Evolutionary conservation across 2,113 vertebrate species (phyloP).

Genomic region (Myiozetetes cayanensis): DNA sequence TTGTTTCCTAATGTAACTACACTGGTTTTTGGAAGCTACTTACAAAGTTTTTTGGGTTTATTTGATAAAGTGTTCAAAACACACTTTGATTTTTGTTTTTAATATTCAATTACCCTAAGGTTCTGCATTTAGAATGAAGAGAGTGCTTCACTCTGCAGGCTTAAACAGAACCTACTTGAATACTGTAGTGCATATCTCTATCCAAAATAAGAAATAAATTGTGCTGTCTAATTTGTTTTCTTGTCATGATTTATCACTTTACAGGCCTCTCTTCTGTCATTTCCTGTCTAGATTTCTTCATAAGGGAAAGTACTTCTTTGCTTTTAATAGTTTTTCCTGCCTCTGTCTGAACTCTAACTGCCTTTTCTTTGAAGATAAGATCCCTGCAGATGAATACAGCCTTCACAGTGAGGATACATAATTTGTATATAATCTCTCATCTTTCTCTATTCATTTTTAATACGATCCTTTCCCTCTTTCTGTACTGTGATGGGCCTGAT

Average conservation of each 20-base stretch:
- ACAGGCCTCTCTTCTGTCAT: background rate
- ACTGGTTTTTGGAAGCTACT: background rate
- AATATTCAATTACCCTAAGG: background rate
- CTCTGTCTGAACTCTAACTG: conserved; percentile 1
- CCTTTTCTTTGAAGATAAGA: conserved; percentile 42
- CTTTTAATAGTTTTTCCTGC: conserved; percentile 9
- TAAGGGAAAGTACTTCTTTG: background rate
- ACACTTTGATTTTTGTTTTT: background rate
- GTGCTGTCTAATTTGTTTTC: conserved; percentile 1
- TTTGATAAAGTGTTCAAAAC: background rate
- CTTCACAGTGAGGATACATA: background rate
- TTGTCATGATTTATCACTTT: conserved; percentile 15
- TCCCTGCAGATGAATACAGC: background rate
- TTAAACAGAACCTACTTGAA: background rate
- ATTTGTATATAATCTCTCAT: background rate
- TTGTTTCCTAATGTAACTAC: background rate
- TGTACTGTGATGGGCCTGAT: background rate
- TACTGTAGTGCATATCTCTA: background rate
- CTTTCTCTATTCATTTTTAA: background rate
- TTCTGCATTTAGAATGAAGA: background rate
- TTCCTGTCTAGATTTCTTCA: conserved; percentile 2
- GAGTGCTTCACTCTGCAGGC: background rate
- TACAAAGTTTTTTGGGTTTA: background rate
- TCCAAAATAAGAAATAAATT: background rate
- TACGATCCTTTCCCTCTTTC: background rate